Evolutionary conservation across 1,140 invertebrate species (phyloP).

Genomic region (Lucilia cuprina): DNA sequence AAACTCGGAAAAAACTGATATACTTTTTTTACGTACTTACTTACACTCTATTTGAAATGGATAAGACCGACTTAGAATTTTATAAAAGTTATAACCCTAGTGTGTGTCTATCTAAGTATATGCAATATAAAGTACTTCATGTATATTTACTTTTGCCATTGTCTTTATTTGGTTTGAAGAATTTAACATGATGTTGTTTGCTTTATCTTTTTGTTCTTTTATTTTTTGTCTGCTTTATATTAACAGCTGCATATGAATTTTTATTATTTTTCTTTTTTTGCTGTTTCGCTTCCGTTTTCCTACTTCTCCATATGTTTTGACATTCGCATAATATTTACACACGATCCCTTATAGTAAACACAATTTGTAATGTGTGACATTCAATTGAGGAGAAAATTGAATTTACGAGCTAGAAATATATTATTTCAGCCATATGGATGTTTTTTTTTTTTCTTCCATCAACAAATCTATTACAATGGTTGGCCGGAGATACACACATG

Average conservation of each 20-base stretch:
- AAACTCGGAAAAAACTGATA: too few relatives aligned
- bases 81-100: too few relatives aligned
- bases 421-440: conserved; percentile 23
- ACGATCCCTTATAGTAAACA: conserved; percentile 43
- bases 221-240: background rate
- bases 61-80: too few relatives aligned
- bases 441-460: background rate
- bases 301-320: conserved; percentile 11
- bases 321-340: conserved; percentile 40
- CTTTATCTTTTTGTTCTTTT: background rate
- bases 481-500: background rate
- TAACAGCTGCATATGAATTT: background rate
- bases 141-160: conserved; percentile 36
- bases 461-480: background rate
- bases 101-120: background rate
- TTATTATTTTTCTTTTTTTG: background rate
- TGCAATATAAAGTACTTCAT: background rate
- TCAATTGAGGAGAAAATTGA: conserved; percentile 44
- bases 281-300: background rate
- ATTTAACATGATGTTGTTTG: background rate
- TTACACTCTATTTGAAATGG: too few relatives aligned
- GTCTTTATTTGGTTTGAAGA: conserved; percentile 25
- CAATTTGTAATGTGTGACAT: conserved; percentile 44
- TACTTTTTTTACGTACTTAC: too few relatives aligned
- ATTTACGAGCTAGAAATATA: conserved; percentile 39